Conservation (phyloP, 2,888 invertebrate species). For the Tetheella fluctuosa region DNA sequence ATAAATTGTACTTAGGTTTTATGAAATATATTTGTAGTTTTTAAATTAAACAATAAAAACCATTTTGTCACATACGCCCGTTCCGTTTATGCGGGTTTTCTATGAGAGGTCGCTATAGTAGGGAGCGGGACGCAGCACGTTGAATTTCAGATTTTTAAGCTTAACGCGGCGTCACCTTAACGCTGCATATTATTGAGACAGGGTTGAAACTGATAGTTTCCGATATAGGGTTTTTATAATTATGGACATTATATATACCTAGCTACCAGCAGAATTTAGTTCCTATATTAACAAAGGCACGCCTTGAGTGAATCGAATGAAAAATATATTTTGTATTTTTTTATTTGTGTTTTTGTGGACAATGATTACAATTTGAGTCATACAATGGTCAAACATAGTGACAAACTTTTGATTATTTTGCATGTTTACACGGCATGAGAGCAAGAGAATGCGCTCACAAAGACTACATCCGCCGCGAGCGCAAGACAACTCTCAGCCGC, state of each 20-base stretch:
- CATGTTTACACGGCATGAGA: not conserved
- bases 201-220: no score
- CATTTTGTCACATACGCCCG: no score
- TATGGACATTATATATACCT: not conserved
- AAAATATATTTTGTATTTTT: not conserved
- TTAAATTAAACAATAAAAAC: no score
- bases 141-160: no score
- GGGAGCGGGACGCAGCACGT: no score
- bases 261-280: not conserved
- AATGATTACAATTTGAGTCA: not conserved
- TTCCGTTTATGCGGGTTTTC: no score
- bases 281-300: not conserved
- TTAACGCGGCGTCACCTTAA: no score
- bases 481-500: conserved; percentile 19
- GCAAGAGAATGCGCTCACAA: conserved; percentile 13
- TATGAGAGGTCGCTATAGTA: no score
- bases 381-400: not conserved
- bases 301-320: not conserved
- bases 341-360: not conserved
- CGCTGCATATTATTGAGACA: no score
- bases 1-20: no score
- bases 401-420: not conserved
- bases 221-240: no score
- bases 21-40: no score
- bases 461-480: conserved; percentile 21